Conservation (phyloP, 2,113 vertebrate species). For the Phalacrocorax aristotelis region DNA sequence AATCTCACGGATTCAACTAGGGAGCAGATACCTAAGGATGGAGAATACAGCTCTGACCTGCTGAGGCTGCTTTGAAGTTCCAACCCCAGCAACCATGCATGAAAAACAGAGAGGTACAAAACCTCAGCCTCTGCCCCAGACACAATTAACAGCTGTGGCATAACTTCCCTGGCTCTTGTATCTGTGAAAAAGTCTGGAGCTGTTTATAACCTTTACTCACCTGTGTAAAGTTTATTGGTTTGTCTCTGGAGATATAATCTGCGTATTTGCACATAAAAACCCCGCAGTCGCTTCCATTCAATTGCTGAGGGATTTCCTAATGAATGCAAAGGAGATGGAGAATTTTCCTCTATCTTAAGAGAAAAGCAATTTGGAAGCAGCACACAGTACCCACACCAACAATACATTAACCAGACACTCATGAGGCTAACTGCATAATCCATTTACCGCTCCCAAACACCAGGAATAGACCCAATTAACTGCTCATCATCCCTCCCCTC, state of each 20-base stretch:
- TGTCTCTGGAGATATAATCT: conserved; percentile 84
- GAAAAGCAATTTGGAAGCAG: not conserved
- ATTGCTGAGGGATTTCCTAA: conserved; percentile 93
- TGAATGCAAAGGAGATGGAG: not conserved
- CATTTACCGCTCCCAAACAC: not conserved
- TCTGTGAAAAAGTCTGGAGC: not conserved
- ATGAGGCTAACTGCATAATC: not conserved
- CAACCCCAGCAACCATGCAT: not conserved
- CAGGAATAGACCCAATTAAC: not conserved
- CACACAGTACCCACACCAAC: not conserved
- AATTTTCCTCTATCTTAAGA: not conserved
- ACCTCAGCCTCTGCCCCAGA: not conserved
- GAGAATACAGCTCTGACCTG: not conserved
- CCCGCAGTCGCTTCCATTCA: conserved; percentile 90
- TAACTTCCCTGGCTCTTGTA: not conserved
- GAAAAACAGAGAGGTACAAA: not conserved
- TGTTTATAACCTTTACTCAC: conserved; percentile 60
- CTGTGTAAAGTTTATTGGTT: conserved; percentile 85
- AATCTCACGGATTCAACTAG: not conserved
- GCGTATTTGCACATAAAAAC: conserved; percentile 95
- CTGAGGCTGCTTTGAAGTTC: not conserved
- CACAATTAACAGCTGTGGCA: not conserved
- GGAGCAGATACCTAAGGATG: not conserved
- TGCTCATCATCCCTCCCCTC: not conserved
- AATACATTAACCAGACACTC: not conserved